A percentile compares a stretch with the other conserved stretches of the same genome.
Conservation (phyloP, 2,888 invertebrate genomes). For the Drosophila testacea region DNA sequence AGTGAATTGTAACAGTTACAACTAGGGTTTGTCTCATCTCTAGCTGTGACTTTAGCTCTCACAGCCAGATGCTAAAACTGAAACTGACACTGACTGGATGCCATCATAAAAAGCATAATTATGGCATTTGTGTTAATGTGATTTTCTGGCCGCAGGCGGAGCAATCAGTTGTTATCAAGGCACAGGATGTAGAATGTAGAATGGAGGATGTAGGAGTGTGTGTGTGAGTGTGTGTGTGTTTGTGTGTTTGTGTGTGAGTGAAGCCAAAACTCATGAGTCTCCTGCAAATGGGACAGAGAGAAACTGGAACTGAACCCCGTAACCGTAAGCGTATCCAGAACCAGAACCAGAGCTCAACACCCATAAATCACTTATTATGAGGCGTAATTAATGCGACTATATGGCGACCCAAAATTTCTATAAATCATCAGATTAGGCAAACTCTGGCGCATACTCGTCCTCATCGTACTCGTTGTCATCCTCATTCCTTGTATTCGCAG, state of each 20-base stretch:
- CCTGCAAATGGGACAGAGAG: conserved; percentile 11
- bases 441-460: conserved; percentile 43
- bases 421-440: conserved; percentile 85
- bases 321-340: conserved; percentile 7
- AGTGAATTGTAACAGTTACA: background rate
- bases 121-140: conserved; percentile 83
- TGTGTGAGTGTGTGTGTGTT: conserved; percentile 11
- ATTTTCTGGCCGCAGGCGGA: conserved; percentile 78
- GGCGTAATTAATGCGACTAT: conserved; percentile 85
- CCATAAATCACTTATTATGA: conserved; percentile 86
- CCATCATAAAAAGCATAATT: conserved; percentile 80
- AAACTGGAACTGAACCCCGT: conserved; percentile 11
- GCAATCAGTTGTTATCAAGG: conserved; percentile 69
- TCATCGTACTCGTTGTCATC: background rate
- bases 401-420: conserved; percentile 85
- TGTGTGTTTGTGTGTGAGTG: conserved; percentile 15
- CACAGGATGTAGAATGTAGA: conserved; percentile 51
- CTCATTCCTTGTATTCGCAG: background rate
- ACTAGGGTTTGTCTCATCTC: background rate
- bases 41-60: background rate
- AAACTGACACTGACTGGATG: conserved; percentile 28
- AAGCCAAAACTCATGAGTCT: conserved; percentile 33
- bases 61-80: background rate
- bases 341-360: conserved; percentile 56
- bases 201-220: conserved; percentile 1